A percentile compares a stretch with the other conserved stretches of the same genome.
These are phyloP conservation scores for Dicrurus megarhynchus DNA, from an alignment of 2,113 vertebrate genomes.

Conservation along the genomic window DNA sequence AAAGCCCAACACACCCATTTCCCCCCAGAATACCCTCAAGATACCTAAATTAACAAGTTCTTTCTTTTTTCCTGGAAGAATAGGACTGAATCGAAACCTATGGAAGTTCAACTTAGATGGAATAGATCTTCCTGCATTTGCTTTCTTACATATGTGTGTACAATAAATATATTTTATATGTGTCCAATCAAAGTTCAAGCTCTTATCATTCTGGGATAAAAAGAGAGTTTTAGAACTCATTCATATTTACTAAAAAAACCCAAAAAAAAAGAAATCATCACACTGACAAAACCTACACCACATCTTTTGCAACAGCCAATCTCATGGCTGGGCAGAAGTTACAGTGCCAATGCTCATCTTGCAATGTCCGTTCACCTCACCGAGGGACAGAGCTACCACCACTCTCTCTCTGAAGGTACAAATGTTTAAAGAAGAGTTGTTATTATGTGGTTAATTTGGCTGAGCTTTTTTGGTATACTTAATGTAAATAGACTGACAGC, in stretches of 20 bases:
- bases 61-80: not conserved
- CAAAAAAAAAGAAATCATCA: not conserved
- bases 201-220: not conserved
- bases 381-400: not conserved
- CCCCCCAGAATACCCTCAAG: not conserved
- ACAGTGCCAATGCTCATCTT: not conserved
- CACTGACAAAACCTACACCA: not conserved
- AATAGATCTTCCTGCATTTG: not conserved
- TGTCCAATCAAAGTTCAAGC: not conserved
- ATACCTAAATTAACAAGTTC: not conserved
- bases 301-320: not conserved
- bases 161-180: not conserved
- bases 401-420: not conserved
- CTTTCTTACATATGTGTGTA: not conserved
- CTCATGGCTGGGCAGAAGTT: not conserved
- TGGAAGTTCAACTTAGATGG: not conserved
- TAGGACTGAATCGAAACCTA: not conserved
- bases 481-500: not conserved
- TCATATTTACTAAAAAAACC: not conserved
- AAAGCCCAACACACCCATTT: not conserved
- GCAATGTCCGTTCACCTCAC: not conserved
- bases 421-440: not conserved
- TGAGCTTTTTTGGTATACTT: not conserved
- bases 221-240: not conserved
- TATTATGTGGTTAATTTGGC: not conserved